Evolutionary conservation across 2,888 invertebrate genomes (phyloP).

Genomic region (Anoplius nigerrimus): DNA sequence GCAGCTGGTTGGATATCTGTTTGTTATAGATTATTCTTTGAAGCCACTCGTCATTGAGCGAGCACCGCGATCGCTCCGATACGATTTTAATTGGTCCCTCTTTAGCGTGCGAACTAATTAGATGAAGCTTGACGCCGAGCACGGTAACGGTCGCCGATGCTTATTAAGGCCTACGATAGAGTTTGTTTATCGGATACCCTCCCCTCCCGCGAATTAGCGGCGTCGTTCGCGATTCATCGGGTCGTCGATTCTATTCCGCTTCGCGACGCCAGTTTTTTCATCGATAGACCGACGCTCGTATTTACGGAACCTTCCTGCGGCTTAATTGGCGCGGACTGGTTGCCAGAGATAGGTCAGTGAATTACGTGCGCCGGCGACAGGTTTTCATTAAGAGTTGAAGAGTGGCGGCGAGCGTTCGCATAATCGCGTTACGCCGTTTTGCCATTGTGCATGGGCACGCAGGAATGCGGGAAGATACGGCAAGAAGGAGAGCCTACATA

Average conservation of each 20-base stretch:
- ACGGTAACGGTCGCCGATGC: conserved; percentile 46
- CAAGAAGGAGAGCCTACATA: conserved; percentile 39
- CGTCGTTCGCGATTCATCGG: not conserved
- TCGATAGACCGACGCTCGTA: too few relatives aligned
- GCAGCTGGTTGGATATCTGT: too few relatives aligned
- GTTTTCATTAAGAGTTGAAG: too few relatives aligned
- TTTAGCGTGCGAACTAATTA: conserved; percentile 56
- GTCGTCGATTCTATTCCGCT: too few relatives aligned
- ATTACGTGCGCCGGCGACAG: too few relatives aligned
- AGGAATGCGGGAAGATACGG: conserved; percentile 37
- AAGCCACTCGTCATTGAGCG: not conserved
- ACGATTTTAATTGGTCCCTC: conserved; percentile 53
- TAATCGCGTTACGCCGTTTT: too few relatives aligned
- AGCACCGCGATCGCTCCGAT: conserved; percentile 46
- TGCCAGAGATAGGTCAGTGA: too few relatives aligned
- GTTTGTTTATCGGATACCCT: conserved; percentile 16
- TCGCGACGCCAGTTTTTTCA: too few relatives aligned
- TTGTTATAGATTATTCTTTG: too few relatives aligned
- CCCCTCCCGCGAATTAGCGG: not conserved
- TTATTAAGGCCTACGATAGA: conserved; percentile 2
- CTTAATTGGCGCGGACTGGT: too few relatives aligned
- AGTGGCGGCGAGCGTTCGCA: too few relatives aligned
- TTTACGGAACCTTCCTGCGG: too few relatives aligned
- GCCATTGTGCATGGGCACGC: not conserved
- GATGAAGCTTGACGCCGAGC: conserved; percentile 28